Percentiles rank a stretch among this genome's conserved stretches.
Conservation (phyloP, 30 jellyfish, hydroid and myxozoan species). For the Chrysaora quinquecirrha region DNA sequence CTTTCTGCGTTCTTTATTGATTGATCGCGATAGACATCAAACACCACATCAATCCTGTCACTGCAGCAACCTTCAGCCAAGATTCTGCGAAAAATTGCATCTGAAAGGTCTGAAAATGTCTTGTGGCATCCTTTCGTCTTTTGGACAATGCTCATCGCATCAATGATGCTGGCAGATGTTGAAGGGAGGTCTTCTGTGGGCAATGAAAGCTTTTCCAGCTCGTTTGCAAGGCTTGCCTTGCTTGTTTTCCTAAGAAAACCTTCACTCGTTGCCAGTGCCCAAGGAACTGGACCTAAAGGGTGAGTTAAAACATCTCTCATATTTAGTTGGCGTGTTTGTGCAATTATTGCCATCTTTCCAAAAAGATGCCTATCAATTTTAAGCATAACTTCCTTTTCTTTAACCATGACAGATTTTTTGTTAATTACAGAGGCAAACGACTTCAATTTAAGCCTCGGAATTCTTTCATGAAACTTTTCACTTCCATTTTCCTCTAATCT, state of each 20-base stretch:
- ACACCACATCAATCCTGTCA: conserved; percentile 35
- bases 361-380: conserved; percentile 25
- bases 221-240: conserved; percentile 43
- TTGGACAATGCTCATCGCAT: conserved; percentile 33
- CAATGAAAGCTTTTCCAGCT: conserved; percentile 21
- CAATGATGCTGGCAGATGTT: conserved; percentile 19
- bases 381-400: conserved; percentile 9
- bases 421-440: neutral
- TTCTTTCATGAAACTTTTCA: conserved; percentile 17
- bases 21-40: conserved; percentile 28
- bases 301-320: conserved; percentile 52
- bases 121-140: conserved; percentile 11
- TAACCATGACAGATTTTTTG: conserved; percentile 5
- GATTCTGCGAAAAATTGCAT: conserved; percentile 3
- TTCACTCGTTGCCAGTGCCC: conserved; percentile 43
- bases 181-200: neutral
- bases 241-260: conserved; percentile 36
- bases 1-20: neutral
- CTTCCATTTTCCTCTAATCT: conserved; percentile 12
- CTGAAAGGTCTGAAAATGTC: conserved; percentile 22
- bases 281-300: conserved; percentile 56
- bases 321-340: conserved; percentile 47
- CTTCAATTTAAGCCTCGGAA: conserved; percentile 5
- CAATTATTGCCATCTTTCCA: conserved; percentile 33
- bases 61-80: conserved; percentile 1